A percentile compares a stretch with the other conserved stretches of the same genome.
phyloP scores from a whole-genome alignment of 1,140 invertebrate species.

The Hylyphantes graminicola region DNA sequence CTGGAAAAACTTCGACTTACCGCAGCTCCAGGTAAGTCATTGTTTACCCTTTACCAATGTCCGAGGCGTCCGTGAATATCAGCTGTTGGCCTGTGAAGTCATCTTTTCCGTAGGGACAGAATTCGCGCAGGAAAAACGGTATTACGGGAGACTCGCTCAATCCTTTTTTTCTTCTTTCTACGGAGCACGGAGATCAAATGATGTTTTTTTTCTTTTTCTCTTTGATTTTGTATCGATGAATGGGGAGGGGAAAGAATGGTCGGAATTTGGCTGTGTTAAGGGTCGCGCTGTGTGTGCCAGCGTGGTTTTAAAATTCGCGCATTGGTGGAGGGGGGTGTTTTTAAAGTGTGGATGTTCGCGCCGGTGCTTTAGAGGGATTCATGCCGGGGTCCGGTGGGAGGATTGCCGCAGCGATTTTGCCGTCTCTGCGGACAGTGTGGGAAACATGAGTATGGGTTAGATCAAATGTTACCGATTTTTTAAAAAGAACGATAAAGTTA shows the following conservation, averaged over 20 bases:
- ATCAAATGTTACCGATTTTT: too few relatives aligned
- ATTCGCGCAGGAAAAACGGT: slow-evolving; percentile 30
- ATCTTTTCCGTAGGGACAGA: neutral
- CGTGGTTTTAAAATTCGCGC: slow-evolving; percentile 57
- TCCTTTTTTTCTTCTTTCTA: neutral
- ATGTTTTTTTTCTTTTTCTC: slow-evolving; percentile 29
- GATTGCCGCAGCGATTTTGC: slow-evolving; percentile 24
- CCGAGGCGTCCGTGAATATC: neutral
- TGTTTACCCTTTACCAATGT: slow-evolving; percentile 33
- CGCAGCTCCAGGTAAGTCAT: slow-evolving; percentile 68
- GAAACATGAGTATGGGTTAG: too few relatives aligned
- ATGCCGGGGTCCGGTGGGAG: slow-evolving; percentile 43
- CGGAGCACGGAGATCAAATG: slow-evolving; percentile 38
- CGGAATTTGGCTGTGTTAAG: too few relatives aligned
- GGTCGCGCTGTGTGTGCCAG: too few relatives aligned
- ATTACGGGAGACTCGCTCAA: slow-evolving; percentile 48
- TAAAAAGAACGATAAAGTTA: too few relatives aligned
- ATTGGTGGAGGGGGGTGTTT: slow-evolving; percentile 23
- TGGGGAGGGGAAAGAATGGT: neutral
- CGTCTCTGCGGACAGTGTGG: neutral
- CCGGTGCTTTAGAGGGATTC: slow-evolving; percentile 25
- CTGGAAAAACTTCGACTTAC: slow-evolving; percentile 71
- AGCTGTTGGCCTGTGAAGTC: neutral
- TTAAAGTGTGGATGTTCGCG: slow-evolving; percentile 44
- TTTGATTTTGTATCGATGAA: slow-evolving; percentile 24